phyloP scores from a whole-genome alignment of 2,797 vertebrate genomes.

The Hypotaenidia okinawae region DNA sequence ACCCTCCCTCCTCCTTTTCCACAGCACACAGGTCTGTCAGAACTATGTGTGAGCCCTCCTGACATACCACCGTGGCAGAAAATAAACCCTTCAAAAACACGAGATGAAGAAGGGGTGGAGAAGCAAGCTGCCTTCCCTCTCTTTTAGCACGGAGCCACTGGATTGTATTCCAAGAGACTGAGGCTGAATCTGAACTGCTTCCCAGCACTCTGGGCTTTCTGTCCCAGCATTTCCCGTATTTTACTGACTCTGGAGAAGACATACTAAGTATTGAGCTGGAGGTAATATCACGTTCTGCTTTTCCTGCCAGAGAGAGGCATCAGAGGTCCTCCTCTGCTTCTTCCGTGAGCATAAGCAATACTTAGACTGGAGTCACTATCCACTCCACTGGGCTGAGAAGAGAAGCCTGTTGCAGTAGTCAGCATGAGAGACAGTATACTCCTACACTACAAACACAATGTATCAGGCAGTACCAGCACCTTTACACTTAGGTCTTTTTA shows the following conservation, averaged over 20 bases:
- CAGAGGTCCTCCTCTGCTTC: neutral
- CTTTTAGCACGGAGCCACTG: neutral
- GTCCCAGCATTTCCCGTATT: neutral
- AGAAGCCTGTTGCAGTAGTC: neutral
- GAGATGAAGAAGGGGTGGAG: neutral
- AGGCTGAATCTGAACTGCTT: neutral
- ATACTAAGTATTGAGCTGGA: neutral
- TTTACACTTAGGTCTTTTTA: neutral
- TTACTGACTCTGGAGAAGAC: neutral
- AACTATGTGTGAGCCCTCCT: neutral
- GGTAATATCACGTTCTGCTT: neutral
- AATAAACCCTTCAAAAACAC: neutral
- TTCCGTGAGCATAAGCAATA: neutral
- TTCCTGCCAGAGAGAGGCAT: neutral
- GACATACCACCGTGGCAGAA: neutral
- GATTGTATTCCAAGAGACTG: neutral
- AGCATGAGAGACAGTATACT: neutral
- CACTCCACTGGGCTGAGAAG: neutral
- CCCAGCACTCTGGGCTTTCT: neutral
- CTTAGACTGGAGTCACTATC: neutral
- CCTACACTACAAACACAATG: accelerated
- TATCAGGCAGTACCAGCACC: accelerated
- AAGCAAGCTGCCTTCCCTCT: neutral
- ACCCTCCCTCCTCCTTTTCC: neutral
- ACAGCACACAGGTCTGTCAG: neutral